Percentiles rank a stretch among this genome's conserved stretches.
Conservation (phyloP, 2,888 invertebrate species). For the Drosophila prolongata region DNA sequence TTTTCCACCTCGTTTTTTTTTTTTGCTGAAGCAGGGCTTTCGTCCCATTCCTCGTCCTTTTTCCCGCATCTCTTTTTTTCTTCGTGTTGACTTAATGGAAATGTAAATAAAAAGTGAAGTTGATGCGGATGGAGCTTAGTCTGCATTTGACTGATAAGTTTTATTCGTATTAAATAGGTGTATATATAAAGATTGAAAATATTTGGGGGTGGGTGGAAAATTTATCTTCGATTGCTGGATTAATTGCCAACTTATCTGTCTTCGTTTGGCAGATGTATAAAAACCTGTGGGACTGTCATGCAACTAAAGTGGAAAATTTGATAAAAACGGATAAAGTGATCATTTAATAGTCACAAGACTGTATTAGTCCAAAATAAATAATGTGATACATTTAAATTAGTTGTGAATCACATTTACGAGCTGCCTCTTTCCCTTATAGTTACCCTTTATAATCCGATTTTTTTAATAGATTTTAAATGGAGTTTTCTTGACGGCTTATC, state of each 20-base stretch:
- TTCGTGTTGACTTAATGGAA: constrained; percentile 50
- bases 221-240: constrained; percentile 36
- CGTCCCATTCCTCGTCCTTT: constrained; percentile 16
- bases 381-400: too few species aligned
- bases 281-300: constrained; percentile 36
- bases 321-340: constrained; percentile 23
- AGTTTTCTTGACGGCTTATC: constrained; percentile 19
- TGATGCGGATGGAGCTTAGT: constrained; percentile 23
- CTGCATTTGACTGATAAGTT: constrained; percentile 36
- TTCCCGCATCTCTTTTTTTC: constrained; percentile 29
- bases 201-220: constrained; percentile 25
- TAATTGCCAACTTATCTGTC: constrained; percentile 61
- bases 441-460: constrained; percentile 2
- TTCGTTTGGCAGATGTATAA: constrained; percentile 37
- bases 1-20: constrained; percentile 46
- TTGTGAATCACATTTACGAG: background rate
- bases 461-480: constrained; percentile 35
- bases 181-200: constrained; percentile 3
- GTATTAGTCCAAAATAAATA: background rate
- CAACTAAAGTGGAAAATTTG: constrained; percentile 34
- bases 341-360: constrained; percentile 25
- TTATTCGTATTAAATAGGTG: constrained; percentile 1
- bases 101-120: constrained; percentile 43
- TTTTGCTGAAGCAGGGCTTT: constrained; percentile 18
- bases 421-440: background rate